Base-by-base conservation (phyloP, 1,140 invertebrate species). In the Phocides pigmalion region DNA sequence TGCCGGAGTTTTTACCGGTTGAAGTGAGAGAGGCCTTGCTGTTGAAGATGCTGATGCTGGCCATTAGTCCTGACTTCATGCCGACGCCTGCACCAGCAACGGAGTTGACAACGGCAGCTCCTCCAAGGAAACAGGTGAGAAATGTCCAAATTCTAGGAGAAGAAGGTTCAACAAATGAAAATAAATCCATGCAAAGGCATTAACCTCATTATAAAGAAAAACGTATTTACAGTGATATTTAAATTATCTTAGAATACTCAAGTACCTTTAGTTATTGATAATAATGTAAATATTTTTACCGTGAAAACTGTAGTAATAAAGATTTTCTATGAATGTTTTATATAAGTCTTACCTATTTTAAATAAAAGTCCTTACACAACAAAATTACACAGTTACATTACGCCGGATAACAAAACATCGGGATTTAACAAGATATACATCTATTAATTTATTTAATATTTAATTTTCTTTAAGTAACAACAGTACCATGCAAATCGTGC, bases 1-100 rank as follows among this genome's bases (percentile, higher is more conserved):
- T 90, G 19, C 92, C 93, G 3, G 94, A 95, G 68, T 94, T 94
- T 68, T 70, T 95, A 11, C 95, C 95, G 6, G 87, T 94, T 0
- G 93, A 95, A 20, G 93, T 95, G 5, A 84, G 95, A 35, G 95
- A 95, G 82, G 94, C 95, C 66, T 78, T 95, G 14, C 71, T 95
- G 3, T 70, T 95, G 47, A 93, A 94, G 69, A 95, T 95, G 95
- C 78, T 95, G 2, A 94, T 95, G 67, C 70, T 95, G 14, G 95
- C 94, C 0, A 95, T 95, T 50, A 94, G 94, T 72, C 93, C 94
- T 0, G 94, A 94, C 68, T 92, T 93, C 41, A 92, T 93, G 25
- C 74, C 93, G 3, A 84, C 82, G 2, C 78, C 81, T 4, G 80
- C 78, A 16, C 80, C 85, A 3, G 75, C 78, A 4, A 82, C 83